Conservation (phyloP, 2,113 vertebrate species). For the Ardeotis arabs region DNA sequence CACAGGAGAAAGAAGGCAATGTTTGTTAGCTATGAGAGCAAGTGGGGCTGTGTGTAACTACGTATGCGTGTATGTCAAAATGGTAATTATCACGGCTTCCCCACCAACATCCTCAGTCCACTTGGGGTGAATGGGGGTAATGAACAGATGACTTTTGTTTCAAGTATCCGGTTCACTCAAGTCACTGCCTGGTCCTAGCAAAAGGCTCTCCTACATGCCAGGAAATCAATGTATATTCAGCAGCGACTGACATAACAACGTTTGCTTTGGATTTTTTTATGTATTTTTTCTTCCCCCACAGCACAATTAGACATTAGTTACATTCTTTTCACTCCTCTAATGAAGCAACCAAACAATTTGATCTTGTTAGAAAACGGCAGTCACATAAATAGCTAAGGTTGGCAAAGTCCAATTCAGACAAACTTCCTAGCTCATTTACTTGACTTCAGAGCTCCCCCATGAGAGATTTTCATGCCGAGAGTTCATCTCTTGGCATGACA, state of each 20-base stretch:
- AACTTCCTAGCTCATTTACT: not conserved
- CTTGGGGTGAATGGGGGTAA: not conserved
- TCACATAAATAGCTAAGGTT: not conserved
- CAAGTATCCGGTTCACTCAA: not conserved
- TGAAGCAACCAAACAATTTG: not conserved
- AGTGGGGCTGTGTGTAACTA: fast-evolving
- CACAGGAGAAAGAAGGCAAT: not conserved
- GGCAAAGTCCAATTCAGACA: not conserved
- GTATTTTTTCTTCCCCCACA: not conserved
- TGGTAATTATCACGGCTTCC: not conserved
- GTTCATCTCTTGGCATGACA: not conserved
- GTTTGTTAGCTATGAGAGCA: not conserved
- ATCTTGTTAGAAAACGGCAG: not conserved
- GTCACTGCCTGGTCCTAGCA: not conserved
- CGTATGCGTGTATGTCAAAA: fast-evolving
- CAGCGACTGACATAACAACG: not conserved
- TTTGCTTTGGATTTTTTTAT: not conserved
- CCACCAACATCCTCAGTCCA: not conserved
- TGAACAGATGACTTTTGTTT: not conserved
- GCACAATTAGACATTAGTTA: not conserved
- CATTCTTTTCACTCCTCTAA: not conserved
- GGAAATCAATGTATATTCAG: not conserved
- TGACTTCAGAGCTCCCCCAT: not conserved
- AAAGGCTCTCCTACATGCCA: not conserved
- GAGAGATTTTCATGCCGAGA: not conserved